Evolutionary conservation across 2,888 invertebrate genomes (phyloP).

Genomic region (Lasius fuliginosus): DNA sequence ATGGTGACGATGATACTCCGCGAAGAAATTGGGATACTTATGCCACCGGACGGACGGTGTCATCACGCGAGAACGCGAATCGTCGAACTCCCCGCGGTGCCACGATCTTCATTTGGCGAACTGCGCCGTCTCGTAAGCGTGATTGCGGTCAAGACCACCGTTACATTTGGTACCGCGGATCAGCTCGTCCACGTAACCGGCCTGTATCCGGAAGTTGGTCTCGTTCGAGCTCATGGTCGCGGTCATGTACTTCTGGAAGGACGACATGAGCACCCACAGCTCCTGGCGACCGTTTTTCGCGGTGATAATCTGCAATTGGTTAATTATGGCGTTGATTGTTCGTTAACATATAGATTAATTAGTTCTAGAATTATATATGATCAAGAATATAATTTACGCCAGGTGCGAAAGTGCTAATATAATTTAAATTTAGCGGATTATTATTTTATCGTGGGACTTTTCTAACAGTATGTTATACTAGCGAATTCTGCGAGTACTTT

Average conservation of each 20-base stretch:
- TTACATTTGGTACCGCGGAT: slow-evolving; percentile 88
- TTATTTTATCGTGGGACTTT: not conserved
- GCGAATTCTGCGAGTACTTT: too few species aligned
- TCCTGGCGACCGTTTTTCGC: slow-evolving; percentile 73
- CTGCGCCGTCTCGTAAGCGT: not conserved
- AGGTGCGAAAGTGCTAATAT: not conserved
- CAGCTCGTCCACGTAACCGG: slow-evolving; percentile 88
- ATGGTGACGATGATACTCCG: not conserved
- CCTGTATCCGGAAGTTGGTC: slow-evolving; percentile 91
- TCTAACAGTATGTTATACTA: not conserved
- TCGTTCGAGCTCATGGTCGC: slow-evolving; percentile 85
- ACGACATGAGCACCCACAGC: slow-evolving; percentile 80
- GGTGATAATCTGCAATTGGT: slow-evolving; percentile 76
- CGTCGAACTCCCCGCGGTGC: slow-evolving; percentile 74
- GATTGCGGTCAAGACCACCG: slow-evolving; percentile 49
- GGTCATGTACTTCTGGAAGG: slow-evolving; percentile 82
- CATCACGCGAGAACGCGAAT: not conserved
- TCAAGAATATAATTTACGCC: not conserved
- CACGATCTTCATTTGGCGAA: slow-evolving; percentile 73
- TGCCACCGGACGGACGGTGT: not conserved
- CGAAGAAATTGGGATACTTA: slow-evolving; percentile 22
- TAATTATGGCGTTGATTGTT: not conserved
- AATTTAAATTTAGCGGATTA: not conserved
- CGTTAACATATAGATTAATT: not conserved
- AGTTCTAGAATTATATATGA: not conserved